Evolutionary conservation across 2,797 vertebrate genomes (phyloP), one percentile per base, ranked within the genome.

Genomic region (Mallotus villosus): DNA sequence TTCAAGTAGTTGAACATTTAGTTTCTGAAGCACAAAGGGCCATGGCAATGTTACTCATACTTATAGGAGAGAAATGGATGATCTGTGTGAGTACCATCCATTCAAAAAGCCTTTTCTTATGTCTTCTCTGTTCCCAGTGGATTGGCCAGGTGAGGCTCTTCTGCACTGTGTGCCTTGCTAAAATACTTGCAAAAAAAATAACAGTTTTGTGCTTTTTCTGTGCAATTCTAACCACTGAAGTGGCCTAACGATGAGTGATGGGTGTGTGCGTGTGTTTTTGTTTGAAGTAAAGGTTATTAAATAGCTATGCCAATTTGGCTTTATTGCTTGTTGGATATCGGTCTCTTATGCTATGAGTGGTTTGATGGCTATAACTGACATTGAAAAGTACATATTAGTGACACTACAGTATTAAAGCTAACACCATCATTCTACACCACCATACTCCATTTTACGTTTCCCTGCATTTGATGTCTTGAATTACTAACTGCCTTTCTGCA

Each of bases 141-240:
- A 93, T 83, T 93, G 92, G 91, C 88, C 91, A 91, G 92, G 91
- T 93, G 90, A 93, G 90, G 77, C 59, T 82, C 73, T 29, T 55
- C 73, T 82, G 76, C 81, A 72, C 78, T 83, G 76, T 87, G 76
- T 86, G 78, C 3, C 80, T 63, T 46, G 79, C 74, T 87, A 75
- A 84, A 73, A 46, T 8, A 29, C 27, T 4, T 29, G 27, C 27
- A 29, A 29, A 29, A 25, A 66, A 53, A 46, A 8, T 84, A 79
- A 76, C 81, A 51, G 71, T 83, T 85, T 85, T 84, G 75, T 81
- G 82, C 72, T 85, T 81, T 12, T 46, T 46, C 2, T 46, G 41
- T 46, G 41, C 41, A 74, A 83, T 73, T 74, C 59, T 78, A 81
- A 81, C 79, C 73, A 46, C 41, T 57, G 46, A 53, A 73, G 25